Base-by-base conservation (phyloP, 2,113 vertebrate species). In the zebrafish (Danio rerio) region DNA sequence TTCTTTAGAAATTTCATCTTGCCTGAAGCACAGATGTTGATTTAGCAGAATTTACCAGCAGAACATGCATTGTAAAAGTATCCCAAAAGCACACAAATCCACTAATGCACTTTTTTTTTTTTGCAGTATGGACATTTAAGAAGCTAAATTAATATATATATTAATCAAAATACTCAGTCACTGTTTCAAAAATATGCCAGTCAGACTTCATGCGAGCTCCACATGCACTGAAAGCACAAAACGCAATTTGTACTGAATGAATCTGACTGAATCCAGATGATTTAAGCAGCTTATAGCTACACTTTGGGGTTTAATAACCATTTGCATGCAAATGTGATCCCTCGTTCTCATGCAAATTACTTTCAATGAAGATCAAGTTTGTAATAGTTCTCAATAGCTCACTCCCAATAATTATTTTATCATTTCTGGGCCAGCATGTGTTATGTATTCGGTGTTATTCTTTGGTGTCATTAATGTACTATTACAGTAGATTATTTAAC, bases 251-350 rank as follows among this genome's bases (percentile, higher is more conserved):
- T 61, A 61, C 21, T 61, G 18, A 61, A 61, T 61, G 58, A 21
- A 59, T 20, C 56, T 4, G 3, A 59, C 56, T 20, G 18, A 59
- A 61, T 61, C 18, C 58, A 61, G 58, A 61, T 61, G 18, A 61
- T 61, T 61, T 61, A 21, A 61, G 58, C 58, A 2, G 58, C 58
- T 61, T 56, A 56, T n/a, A 56, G 55, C 55, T 61, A 61, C 3
- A 61, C 58, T 61, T 61, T 11, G 58, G 58, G 20, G 58, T 21
- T 61, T 21, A 61, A 61, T 61, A 61, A 21, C 18, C 58, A 61
- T 61, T 61, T 61, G 18, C 58, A 12, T 61, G 58, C 21, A 61
- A 61, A 61, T 61, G 58, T 61, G 58, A 61, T 61, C 58, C 58
- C 2, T 61, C 12, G 31, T 53, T 13, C 58, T 20, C 58, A 21